These are phyloP conservation scores for Sabatieria punctata DNA, from an alignment of 2,888 invertebrate genomes.

Conservation along the genomic window DNA sequence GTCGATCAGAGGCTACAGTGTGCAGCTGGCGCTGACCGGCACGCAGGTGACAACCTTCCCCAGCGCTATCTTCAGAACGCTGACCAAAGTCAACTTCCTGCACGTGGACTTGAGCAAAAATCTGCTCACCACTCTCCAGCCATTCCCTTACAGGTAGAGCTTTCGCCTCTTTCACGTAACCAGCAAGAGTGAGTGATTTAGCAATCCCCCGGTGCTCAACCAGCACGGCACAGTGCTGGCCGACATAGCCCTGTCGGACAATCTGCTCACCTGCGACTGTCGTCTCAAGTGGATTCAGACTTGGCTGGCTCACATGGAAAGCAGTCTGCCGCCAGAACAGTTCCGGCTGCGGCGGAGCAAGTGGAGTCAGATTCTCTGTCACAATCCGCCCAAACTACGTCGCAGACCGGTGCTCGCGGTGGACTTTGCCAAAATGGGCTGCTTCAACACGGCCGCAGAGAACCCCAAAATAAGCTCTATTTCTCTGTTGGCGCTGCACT, in stretches of 20 bases:
- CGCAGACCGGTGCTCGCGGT: not conserved
- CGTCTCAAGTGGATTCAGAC: conserved; percentile 5
- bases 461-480: not conserved
- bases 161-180: too few species aligned
- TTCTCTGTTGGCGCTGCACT: not conserved
- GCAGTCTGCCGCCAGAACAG: not conserved
- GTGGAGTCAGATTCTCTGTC: conserved; percentile 2
- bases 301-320: conserved; percentile 5
- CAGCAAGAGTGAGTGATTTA: too few species aligned
- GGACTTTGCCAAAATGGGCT: too few species aligned
- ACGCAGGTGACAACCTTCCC: conserved; percentile 4
- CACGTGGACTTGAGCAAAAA: conserved; percentile 8
- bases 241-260: conserved; percentile 4
- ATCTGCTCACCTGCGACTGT: conserved; percentile 8
- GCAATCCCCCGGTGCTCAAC: conserved; percentile 5
- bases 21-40: conserved; percentile 4
- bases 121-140: not conserved
- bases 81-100: conserved; percentile 5
- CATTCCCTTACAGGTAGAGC: not conserved
- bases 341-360: not conserved
- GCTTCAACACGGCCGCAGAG: too few species aligned
- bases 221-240: conserved; percentile 8
- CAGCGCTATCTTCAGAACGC: conserved; percentile 4
- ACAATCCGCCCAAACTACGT: not conserved
- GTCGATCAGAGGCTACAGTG: conserved; percentile 2